Evolutionary conservation across 2,797 vertebrate species (phyloP).

Genomic region (Centroberyx gerrardi): DNA sequence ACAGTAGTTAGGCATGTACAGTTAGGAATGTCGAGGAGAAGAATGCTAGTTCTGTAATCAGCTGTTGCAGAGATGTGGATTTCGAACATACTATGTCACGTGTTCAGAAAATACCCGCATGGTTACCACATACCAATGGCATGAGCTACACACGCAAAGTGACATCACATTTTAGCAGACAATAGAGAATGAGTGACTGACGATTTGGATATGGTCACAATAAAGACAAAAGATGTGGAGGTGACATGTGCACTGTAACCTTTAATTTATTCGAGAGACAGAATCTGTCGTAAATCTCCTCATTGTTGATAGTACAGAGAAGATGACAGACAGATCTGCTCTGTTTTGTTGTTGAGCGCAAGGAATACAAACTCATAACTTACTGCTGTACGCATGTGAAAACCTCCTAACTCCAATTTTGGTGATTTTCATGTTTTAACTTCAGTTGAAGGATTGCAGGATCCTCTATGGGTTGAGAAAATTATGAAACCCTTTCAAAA

Average conservation of each 20-base stretch:
- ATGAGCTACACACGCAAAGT: conserved; percentile 18
- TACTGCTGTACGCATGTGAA: no score
- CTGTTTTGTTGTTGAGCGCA: no score
- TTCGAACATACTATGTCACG: conserved; percentile 20
- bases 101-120: conserved; percentile 24
- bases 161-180: conserved; percentile 47
- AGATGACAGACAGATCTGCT: no score
- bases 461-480: no score
- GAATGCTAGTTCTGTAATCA: conserved; percentile 55
- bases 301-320: no score
- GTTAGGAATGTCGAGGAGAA: conserved; percentile 15
- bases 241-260: not conserved
- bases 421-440: no score
- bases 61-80: conserved; percentile 16
- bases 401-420: no score
- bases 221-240: not conserved
- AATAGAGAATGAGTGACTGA: not conserved
- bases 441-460: no score
- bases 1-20: conserved; percentile 29
- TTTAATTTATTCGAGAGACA: not conserved
- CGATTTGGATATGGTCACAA: not conserved
- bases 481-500: no score
- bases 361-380: no score
- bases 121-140: conserved; percentile 6
- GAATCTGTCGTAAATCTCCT: not conserved